Conservation (phyloP, 2,888 invertebrate genomes). For the Drosophila antonietae region DNA sequence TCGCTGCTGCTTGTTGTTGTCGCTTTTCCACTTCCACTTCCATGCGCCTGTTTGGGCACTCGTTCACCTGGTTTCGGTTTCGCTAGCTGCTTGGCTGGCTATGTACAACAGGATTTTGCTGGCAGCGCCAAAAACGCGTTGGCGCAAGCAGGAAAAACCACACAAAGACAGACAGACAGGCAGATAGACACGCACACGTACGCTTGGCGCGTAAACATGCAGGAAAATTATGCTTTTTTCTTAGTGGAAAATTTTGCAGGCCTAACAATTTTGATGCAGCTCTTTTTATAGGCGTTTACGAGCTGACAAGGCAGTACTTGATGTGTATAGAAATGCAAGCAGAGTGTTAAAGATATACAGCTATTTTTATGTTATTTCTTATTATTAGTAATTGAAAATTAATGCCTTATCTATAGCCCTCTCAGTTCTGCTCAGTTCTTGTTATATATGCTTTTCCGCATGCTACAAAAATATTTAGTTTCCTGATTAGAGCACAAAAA, state of each 20-base stretch:
- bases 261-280: background rate
- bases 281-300: background rate
- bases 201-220: conserved; percentile 45
- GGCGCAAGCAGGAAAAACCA: conserved; percentile 72
- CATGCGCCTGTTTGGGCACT: conserved; percentile 59
- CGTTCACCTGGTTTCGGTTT: conserved; percentile 75
- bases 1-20: conserved; percentile 25
- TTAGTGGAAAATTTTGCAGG: conserved; percentile 3
- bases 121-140: conserved; percentile 63
- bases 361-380: too few relatives aligned
- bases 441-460: too few relatives aligned
- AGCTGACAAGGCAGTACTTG: background rate
- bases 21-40: conserved; percentile 57
- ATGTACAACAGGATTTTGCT: conserved; percentile 69
- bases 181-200: conserved; percentile 14
- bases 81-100: conserved; percentile 31
- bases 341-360: too few relatives aligned
- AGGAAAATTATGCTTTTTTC: conserved; percentile 19
- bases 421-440: too few relatives aligned
- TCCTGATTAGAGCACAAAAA: conserved; percentile 44
- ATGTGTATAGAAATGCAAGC: too few relatives aligned
- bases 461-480: conserved; percentile 24
- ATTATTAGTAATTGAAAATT: too few relatives aligned
- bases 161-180: conserved; percentile 29
- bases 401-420: too few relatives aligned